Evolutionary conservation across 2,113 vertebrate species (phyloP), one percentile per base, ranked within the genome.

Genomic region (Malurus elegans): DNA sequence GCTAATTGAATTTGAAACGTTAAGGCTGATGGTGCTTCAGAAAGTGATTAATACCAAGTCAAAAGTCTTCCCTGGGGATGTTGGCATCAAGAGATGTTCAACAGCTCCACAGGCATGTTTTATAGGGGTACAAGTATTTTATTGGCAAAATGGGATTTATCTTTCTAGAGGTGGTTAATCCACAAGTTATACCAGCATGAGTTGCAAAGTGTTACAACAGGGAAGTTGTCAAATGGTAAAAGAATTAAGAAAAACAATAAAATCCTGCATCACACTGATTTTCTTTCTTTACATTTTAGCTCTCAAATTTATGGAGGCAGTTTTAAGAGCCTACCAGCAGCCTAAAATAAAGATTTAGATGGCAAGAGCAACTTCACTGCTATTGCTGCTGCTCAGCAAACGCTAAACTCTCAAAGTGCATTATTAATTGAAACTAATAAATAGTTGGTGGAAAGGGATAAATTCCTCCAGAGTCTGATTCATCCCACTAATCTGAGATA

Each of bases 1-100:
- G 34, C 56, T 88, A 92, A 96, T 96, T 96, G 85, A 92, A 96
- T 95, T 57, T 81, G 69, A 91, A 92, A 74, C 1, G 4, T 86
- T 93, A 69, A 79, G 36, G 26, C 75, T 93, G 86, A 16, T 7
- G 4, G 65, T 86, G 36, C 86, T 96, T 88, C 29, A 17, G 86
- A 79, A 32, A 71, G 38, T 65, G 86, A 91, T 86, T 92, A 92
- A 94, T 58, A 44, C 31, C 34, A 74, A 95, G 72, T 50, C 71
- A 88, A 71, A 88, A 44, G 8, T 42, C 64, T 72, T 86, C 65
- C 64, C 64, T 16, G 10, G 61, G 82, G 75, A 74, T 1, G 0
- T 3, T 29, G 29, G 44, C 42, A 67, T 80, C 60, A 70, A 61
- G 58, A 83, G 74, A 72, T 74, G 31, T 34, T 86, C 56, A 90